Conservation (phyloP, 2,888 invertebrate species). For the Cheilosia variabilis region DNA sequence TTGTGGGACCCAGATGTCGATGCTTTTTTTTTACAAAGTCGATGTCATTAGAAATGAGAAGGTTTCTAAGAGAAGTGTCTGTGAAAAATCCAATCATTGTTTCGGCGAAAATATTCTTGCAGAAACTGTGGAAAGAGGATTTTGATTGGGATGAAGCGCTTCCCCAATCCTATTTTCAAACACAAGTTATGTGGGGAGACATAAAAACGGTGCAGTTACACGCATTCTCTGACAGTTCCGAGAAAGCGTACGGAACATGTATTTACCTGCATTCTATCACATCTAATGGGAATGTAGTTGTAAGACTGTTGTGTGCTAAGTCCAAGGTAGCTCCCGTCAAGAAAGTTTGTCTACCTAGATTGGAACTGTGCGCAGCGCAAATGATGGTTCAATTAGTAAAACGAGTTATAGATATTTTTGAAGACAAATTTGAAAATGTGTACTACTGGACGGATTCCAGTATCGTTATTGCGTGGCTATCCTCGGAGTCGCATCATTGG, state of each 20-base stretch:
- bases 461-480: slow-evolving; percentile 45
- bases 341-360: slow-evolving; percentile 35
- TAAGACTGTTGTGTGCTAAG: slow-evolving; percentile 20
- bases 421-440: background rate
- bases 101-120: slow-evolving; percentile 12
- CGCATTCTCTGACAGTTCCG: background rate
- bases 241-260: background rate
- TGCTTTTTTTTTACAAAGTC: background rate
- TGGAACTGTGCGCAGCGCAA: slow-evolving; percentile 51
- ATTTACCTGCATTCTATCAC: background rate
- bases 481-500: slow-evolving; percentile 47
- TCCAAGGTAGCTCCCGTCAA: slow-evolving; percentile 44
- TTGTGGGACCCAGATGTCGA: slow-evolving; percentile 15
- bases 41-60: background rate
- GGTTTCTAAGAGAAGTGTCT: background rate
- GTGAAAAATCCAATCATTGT: background rate
- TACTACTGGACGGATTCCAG: slow-evolving; percentile 62
- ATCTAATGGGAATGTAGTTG: background rate
- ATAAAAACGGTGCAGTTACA: slow-evolving; percentile 7
- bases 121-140: no score
- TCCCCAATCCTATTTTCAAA: no score
- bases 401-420: slow-evolving; percentile 17
- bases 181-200: background rate
- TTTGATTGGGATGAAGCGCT: no score
- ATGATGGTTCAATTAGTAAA: slow-evolving; percentile 53